Evolutionary conservation across 2,888 invertebrate genomes (phyloP).

Genomic region (Fabriciana adippe): DNA sequence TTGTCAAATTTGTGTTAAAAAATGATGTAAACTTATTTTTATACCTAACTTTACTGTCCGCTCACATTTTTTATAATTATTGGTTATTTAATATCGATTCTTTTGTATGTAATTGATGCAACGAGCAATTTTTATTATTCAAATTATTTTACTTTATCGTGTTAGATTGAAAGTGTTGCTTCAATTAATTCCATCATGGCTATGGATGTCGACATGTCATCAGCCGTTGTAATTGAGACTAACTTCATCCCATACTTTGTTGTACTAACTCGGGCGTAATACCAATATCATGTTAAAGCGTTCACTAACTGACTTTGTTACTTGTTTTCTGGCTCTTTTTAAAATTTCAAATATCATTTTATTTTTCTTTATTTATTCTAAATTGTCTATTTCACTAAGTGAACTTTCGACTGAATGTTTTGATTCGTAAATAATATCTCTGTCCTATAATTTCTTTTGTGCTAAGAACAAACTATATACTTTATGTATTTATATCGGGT

Average conservation of each 20-base stretch:
- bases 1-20: constrained; percentile 4
- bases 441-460: constrained; percentile 5
- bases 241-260: constrained; percentile 54
- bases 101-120: constrained; percentile 48
- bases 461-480: constrained; percentile 3
- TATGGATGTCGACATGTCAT: constrained; percentile 58
- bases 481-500: constrained; percentile 2
- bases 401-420: not conserved
- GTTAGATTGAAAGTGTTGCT: constrained; percentile 56
- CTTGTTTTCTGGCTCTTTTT: constrained; percentile 63
- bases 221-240: constrained; percentile 53
- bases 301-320: constrained; percentile 73
- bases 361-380: constrained; percentile 17
- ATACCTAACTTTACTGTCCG: constrained; percentile 62
- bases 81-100: constrained; percentile 46
- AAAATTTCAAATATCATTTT: constrained; percentile 18
- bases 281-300: constrained; percentile 58
- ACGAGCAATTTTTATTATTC: constrained; percentile 44
- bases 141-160: constrained; percentile 45
- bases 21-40: not conserved
- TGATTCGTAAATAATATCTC: constrained; percentile 8
- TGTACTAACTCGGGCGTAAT: constrained; percentile 71
- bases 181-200: constrained; percentile 59
- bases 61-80: constrained; percentile 48
- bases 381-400: constrained; percentile 3